Base-by-base conservation (phyloP, 2,797 vertebrate genomes). In the Delichon dasypus region DNA sequence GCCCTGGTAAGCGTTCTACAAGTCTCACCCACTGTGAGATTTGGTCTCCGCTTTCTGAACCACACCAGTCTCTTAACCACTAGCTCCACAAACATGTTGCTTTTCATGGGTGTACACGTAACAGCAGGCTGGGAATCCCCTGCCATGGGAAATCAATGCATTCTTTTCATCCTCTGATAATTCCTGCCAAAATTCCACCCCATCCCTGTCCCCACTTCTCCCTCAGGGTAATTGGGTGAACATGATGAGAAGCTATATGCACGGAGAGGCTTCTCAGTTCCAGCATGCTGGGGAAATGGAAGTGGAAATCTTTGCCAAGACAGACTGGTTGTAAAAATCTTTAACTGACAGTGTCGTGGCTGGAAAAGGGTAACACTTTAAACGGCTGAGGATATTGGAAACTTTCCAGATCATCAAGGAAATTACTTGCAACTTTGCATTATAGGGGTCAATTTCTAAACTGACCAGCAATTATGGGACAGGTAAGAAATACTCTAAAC, bases 331-430 rank as follows among this genome's bases (percentile, higher is more conserved):
- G 14, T 53, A 90, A 93, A 95, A 92, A 77, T 68, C 53, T 93
- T 86, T 38, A 84, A 70, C 77, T 25, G 1, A 72, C 38, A 30
- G 42, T 74, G 51, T 74, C 71, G 88, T 82, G 71, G 50, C 77
- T 95, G n/a, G 68, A 71, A 90, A 91, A 87, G 38, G 34, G 16
- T 38, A 89, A 57, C 77, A 88, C 20, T 60, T 91, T 23, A 93
- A 79, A 85, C n/a, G 45, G 30, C 42, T 87, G 25, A 44, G 11
- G 38, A 71, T 83, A 82, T 16, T 65, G 53, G 89, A 94, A 89
- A 70, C 67, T 61, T 89, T 65, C 38, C 77, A 94, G 45, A 83
- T 50, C 42, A 75, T 87, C 74, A 80, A 71, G 68, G 61, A 95
- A 92, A 90, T 15, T 4, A 57, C 53, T 80, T 71, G 30, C 17